phyloP scores from a whole-genome alignment of 35 echinoderm and acorn worm species.

The Heliocidaris tuberculata region DNA sequence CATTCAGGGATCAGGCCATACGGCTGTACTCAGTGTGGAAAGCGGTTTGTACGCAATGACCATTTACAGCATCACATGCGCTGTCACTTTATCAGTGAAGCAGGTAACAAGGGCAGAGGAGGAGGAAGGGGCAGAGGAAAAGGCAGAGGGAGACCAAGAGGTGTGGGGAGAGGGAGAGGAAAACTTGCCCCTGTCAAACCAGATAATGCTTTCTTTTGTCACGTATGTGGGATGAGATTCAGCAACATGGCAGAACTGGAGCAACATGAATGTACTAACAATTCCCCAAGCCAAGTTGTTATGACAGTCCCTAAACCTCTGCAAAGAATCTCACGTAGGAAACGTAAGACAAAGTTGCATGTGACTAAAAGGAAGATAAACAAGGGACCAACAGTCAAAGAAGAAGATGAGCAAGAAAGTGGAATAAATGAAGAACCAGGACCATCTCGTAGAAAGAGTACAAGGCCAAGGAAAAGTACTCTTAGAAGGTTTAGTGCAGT shows the following conservation, averaged over 20 bases:
- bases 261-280: constrained; percentile 33
- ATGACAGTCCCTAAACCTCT: constrained; percentile 32
- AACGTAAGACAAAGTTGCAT: background rate
- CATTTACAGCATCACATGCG: constrained; percentile 49
- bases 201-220: constrained; percentile 48
- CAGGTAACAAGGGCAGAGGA: constrained; percentile 33
- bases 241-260: constrained; percentile 41
- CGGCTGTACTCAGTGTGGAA: constrained; percentile 41
- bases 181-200: background rate
- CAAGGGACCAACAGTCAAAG: constrained; percentile 6
- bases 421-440: background rate
- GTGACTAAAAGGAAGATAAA: constrained; percentile 6
- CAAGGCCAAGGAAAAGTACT: constrained; percentile 16
- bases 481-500: constrained; percentile 29
- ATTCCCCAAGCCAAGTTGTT: background rate
- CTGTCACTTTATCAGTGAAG: background rate
- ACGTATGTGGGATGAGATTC: constrained; percentile 41
- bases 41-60: constrained; percentile 49
- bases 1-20: constrained; percentile 45
- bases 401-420: background rate
- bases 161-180: background rate
- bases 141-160: constrained; percentile 1
- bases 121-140: background rate
- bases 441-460: constrained; percentile 13
- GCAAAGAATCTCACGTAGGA: background rate